These are phyloP conservation scores for Buphagus erythrorhynchus DNA, from an alignment of 2,797 vertebrate species.

Conservation along the genomic window DNA sequence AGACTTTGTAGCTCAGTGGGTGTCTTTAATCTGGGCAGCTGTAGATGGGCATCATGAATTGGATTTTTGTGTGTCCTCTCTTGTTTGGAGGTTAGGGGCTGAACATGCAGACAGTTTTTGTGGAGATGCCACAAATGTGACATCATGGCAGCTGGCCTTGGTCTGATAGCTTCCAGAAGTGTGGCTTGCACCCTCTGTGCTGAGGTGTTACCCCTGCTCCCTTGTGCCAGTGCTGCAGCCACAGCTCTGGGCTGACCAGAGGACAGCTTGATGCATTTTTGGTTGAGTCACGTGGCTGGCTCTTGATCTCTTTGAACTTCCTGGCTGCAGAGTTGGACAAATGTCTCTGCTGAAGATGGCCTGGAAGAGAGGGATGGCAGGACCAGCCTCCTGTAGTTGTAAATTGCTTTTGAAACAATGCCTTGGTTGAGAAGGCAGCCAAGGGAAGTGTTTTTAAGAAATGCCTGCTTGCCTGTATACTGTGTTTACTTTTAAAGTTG, in stretches of 20 bases:
- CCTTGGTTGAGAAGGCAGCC: neutral
- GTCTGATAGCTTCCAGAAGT: neutral
- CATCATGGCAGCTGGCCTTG: neutral
- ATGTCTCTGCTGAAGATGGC: neutral
- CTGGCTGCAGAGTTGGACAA: neutral
- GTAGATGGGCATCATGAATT: neutral
- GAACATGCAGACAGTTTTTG: neutral
- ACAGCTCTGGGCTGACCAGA: neutral
- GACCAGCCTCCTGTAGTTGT: neutral
- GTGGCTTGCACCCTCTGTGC: neutral
- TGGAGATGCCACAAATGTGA: neutral
- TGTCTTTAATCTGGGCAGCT: neutral
- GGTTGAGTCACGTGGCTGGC: neutral
- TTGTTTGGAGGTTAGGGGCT: neutral
- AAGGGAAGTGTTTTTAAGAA: neutral
- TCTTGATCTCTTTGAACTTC: neutral
- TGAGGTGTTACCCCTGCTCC: neutral
- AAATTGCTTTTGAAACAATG: neutral
- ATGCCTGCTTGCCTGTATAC: neutral
- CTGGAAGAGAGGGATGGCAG: neutral
- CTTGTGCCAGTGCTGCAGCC: accelerated
- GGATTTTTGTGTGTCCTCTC: neutral
- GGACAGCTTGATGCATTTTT: neutral
- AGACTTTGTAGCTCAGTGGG: neutral
- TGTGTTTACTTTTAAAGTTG: neutral